A percentile compares a stretch with the other conserved stretches of the same genome.
Evolutionary conservation across 1,140 invertebrate genomes (phyloP).

Genomic region (Mactra quadrangularis): DNA sequence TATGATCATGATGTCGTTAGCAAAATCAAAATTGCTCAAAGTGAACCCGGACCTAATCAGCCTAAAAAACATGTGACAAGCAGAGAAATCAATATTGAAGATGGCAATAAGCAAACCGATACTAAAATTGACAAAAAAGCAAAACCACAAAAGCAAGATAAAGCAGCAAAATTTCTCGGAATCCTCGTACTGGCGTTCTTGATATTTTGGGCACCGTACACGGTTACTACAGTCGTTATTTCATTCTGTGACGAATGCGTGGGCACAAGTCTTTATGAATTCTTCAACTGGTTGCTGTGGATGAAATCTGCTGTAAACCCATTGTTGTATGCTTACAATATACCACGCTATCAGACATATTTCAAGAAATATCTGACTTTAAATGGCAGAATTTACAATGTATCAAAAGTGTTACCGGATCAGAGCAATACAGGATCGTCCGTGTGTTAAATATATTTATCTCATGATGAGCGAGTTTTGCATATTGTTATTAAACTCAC

Average conservation of each 20-base stretch:
- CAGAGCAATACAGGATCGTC: too few species aligned
- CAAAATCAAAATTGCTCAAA: too few species aligned
- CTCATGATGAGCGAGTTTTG: too few species aligned
- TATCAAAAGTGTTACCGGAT: too few species aligned
- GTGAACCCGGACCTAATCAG: too few species aligned
- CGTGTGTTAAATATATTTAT: too few species aligned
- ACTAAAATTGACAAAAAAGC: background rate
- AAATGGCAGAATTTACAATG: constrained; percentile 19
- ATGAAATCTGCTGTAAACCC: constrained; percentile 77
- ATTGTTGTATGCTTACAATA: constrained; percentile 75
- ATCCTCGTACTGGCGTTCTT: constrained; percentile 67
- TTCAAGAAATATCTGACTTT: constrained; percentile 61
- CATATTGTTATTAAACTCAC: too few species aligned
- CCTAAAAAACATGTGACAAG: too few species aligned
- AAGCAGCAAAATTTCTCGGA: constrained; percentile 68
- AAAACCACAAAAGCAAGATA: constrained; percentile 32
- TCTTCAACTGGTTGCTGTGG: constrained; percentile 75
- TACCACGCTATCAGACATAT: constrained; percentile 61
- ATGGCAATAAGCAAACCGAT: too few species aligned
- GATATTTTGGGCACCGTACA: constrained; percentile 72
- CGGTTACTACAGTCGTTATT: constrained; percentile 64
- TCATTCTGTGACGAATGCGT: constrained; percentile 68
- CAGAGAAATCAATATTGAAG: too few species aligned
- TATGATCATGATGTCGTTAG: too few species aligned
- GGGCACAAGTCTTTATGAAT: constrained; percentile 68